phyloP scores from a whole-genome alignment of 1,140 invertebrate species.

The Tribolium castaneum region DNA sequence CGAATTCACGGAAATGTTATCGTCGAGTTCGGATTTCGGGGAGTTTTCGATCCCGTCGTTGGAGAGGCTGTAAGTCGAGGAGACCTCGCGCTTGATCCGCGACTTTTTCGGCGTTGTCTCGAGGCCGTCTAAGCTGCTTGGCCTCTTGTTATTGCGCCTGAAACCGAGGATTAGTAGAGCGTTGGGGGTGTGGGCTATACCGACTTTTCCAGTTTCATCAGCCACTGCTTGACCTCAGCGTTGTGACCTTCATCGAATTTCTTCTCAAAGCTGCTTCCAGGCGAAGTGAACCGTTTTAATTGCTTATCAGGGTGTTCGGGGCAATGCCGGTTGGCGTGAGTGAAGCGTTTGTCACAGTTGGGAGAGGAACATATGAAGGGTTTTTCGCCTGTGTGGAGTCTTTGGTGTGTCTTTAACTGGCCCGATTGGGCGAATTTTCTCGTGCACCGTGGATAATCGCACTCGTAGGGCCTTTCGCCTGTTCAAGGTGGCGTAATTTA shows the following conservation, averaged over 20 bases:
- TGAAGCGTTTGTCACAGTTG: conserved; percentile 78
- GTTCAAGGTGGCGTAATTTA: conserved; percentile 2
- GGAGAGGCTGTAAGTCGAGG: conserved; percentile 45
- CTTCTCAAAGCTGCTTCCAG: conserved; percentile 65
- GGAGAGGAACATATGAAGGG: conserved; percentile 79
- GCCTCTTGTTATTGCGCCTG: conserved; percentile 50
- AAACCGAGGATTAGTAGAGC: conserved; percentile 67
- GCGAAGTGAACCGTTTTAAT: conserved; percentile 69
- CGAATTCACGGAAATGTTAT: conserved; percentile 49
- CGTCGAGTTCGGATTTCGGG: conserved; percentile 53
- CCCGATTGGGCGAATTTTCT: conserved; percentile 86
- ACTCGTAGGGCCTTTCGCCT: conserved; percentile 82
- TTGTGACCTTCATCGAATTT: conserved; percentile 60
- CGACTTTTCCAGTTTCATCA: conserved; percentile 66
- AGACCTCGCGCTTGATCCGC: conserved; percentile 51
- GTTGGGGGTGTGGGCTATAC: conserved; percentile 68
- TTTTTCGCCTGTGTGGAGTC: conserved; percentile 85
- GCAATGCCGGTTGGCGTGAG: conserved; percentile 86
- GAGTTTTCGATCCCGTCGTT: conserved; percentile 56
- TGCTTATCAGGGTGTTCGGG: conserved; percentile 72
- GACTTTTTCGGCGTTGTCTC: conserved; percentile 59
- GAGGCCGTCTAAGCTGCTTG: conserved; percentile 50
- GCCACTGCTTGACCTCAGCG: conserved; percentile 59
- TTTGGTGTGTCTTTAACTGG: conserved; percentile 85
- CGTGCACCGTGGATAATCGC: conserved; percentile 82